Evolutionary conservation across 2,113 vertebrate species (phyloP), one percentile per base, ranked within the genome.

Genomic region (Stigmatopora argus): DNA sequence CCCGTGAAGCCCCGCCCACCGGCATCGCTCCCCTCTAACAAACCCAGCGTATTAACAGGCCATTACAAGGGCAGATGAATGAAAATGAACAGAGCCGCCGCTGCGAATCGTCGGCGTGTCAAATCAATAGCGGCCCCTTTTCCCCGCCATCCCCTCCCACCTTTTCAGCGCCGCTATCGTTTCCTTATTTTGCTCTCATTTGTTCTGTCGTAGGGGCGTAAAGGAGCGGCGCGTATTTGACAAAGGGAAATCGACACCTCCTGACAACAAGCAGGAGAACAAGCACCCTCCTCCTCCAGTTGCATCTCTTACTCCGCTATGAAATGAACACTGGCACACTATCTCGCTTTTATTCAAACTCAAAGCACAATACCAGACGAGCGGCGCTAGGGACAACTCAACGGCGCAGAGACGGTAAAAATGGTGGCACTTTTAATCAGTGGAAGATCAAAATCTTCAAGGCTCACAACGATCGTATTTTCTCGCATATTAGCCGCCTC

Each of bases 21-120:
- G n/a, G n/a, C n/a, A n/a, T n/a, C n/a, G n/a, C n/a, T 80, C 74
- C 82, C 79, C 78, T 84, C 77, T 79, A 65, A 76, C 79, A 83
- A 75, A 68, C 77, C 80, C 84, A 77, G 73, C 80, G 83, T 83
- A 88, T 89, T 87, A 90, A 88, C 84, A 84, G 70, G 74, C 81
- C 71, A 86, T 89, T 89, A 89, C 82, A 86, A 86, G 77, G 79
- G 79, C 83, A 83, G 84, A 88, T 88, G 84, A 86, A 88, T 85
- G 85, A 80, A 90, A 90, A 89, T 87, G 86, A 90, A 89, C 81
- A 85, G 85, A 83, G 75, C 81, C 82, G 69, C 74, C 82, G 69
- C 74, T 65, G 80, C 82, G 78, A 86, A 87, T 88, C 46, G 81
- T 85, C 82, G 48, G 52, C 70, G 81, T 88, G 85, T 86, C 82